phyloP scores from a whole-genome alignment of 2,113 vertebrate genomes.

The Chrysemys picta region DNA sequence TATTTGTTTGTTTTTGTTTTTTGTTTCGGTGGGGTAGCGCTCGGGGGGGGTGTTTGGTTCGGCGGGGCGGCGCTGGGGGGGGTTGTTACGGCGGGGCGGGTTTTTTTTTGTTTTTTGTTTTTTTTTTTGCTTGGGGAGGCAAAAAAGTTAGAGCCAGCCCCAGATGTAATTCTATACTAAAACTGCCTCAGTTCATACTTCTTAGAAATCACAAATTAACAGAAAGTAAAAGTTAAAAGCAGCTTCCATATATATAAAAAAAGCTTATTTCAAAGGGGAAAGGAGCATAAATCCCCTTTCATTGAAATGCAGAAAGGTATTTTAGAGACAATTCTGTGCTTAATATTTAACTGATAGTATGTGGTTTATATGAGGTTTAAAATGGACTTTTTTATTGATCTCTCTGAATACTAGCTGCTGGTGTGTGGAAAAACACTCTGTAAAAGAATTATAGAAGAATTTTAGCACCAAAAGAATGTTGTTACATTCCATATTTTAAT shows the following conservation, averaged over 20 bases:
- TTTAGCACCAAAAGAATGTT: background rate
- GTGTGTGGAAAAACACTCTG: background rate
- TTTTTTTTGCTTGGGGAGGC: too few species aligned
- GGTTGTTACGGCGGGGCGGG: too few species aligned
- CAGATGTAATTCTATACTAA: background rate
- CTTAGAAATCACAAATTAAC: background rate
- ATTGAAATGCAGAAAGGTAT: background rate
- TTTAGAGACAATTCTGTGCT: background rate
- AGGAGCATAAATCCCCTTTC: background rate
- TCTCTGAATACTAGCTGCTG: conserved; percentile 11
- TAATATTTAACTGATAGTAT: conserved; percentile 15
- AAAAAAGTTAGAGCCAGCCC: too few species aligned
- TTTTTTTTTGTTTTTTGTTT: too few species aligned
- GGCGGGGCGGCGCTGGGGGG: too few species aligned
- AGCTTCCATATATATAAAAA: background rate
- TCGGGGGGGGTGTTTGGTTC: too few species aligned
- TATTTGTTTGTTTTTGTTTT: too few species aligned
- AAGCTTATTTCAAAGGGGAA: background rate
- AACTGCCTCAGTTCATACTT: background rate
- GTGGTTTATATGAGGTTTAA: background rate
- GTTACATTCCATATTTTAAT: conserved; percentile 12
- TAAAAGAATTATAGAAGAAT: conserved; percentile 17
- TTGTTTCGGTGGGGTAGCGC: too few species aligned
- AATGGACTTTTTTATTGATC: background rate
- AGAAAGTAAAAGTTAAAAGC: background rate